Percentiles rank a stretch among this genome's conserved stretches.
Conservation (phyloP, 2,113 vertebrate species). For the Halichoeres trimaculatus region DNA sequence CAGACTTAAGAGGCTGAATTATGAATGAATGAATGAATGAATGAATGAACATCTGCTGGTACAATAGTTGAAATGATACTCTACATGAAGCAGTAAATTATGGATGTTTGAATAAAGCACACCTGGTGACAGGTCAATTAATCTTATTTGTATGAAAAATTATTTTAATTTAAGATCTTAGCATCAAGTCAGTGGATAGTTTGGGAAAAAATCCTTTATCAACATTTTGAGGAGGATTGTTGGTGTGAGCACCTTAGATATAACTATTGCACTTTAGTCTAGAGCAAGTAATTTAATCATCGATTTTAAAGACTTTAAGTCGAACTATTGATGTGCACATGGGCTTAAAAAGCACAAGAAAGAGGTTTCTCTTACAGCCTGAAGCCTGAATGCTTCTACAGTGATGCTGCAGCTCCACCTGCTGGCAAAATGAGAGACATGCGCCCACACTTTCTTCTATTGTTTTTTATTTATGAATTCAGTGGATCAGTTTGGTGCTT, state of each 20-base stretch:
- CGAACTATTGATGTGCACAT: not conserved
- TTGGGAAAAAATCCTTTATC: too few relatives aligned
- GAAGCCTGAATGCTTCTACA: not conserved
- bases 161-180: too few relatives aligned
- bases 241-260: too few relatives aligned
- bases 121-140: not conserved
- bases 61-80: not conserved
- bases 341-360: not conserved
- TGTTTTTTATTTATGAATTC: too few relatives aligned
- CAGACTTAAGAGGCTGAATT: not conserved
- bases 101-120: not conserved
- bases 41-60: not conserved
- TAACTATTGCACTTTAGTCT: too few relatives aligned
- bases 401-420: conserved; percentile 4
- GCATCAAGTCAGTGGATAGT: too few relatives aligned
- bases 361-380: not conserved
- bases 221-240: too few relatives aligned
- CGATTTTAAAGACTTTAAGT: not conserved
- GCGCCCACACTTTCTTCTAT: too few relatives aligned
- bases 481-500: too few relatives aligned
- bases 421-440: conserved; percentile 3
- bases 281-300: not conserved
- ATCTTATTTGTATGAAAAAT: too few relatives aligned
- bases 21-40: conserved; percentile 20
- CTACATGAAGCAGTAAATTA: not conserved